These are phyloP conservation scores for Ectemnius lituratus DNA, from an alignment of 2,888 invertebrate species.

Conservation along the genomic window DNA sequence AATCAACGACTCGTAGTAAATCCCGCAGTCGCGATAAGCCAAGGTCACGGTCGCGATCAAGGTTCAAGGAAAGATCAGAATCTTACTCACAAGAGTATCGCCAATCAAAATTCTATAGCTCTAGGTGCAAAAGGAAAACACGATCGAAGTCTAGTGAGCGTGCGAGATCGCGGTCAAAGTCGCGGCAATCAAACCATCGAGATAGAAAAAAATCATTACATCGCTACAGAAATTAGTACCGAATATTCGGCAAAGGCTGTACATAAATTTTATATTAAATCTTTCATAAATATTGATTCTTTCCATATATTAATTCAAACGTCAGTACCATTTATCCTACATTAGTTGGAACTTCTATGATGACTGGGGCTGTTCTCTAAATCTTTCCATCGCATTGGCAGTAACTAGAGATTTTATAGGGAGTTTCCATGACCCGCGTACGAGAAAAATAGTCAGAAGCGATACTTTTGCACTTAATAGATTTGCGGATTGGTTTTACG, in stretches of 20 bases:
- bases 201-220: slow-evolving; percentile 76
- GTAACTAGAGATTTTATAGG: too few relatives aligned
- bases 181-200: slow-evolving; percentile 69
- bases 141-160: slow-evolving; percentile 65
- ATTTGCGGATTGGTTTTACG: too few relatives aligned
- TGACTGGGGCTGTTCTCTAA: too few relatives aligned
- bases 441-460: too few relatives aligned
- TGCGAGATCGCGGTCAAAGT: slow-evolving; percentile 68
- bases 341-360: background rate
- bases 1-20: slow-evolving; percentile 57
- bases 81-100: slow-evolving; percentile 62
- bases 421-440: too few relatives aligned
- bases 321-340: slow-evolving; percentile 17
- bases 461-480: too few relatives aligned
- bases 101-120: slow-evolving; percentile 68
- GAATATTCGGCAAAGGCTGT: slow-evolving; percentile 64
- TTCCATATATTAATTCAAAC: slow-evolving; percentile 44
- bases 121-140: slow-evolving; percentile 63
- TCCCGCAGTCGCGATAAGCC: slow-evolving; percentile 62
- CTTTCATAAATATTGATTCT: slow-evolving; percentile 38
- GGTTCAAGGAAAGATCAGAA: slow-evolving; percentile 55
- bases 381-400: too few relatives aligned
- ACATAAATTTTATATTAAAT: slow-evolving; percentile 46
- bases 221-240: slow-evolving; percentile 75
- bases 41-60: slow-evolving; percentile 61